A percentile compares a stretch with the other conserved stretches of the same genome.
phyloP scores from a whole-genome alignment of 2,888 invertebrate genomes.

The Drosophila niveifrons region DNA sequence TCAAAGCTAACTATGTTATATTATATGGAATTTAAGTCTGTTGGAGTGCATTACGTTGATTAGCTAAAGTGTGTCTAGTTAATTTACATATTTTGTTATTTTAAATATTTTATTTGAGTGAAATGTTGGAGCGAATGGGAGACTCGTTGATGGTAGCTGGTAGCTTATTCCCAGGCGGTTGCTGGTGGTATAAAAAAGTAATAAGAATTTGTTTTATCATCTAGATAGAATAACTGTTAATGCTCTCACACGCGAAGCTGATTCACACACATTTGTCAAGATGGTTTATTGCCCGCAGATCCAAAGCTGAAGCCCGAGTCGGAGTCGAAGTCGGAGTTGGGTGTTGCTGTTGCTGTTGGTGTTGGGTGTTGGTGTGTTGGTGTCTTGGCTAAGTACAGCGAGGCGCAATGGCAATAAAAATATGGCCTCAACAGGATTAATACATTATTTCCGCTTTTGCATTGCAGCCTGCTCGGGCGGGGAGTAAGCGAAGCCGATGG shows the following conservation, averaged over 20 bases:
- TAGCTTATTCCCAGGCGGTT: slow-evolving; percentile 8
- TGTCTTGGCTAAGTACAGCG: slow-evolving; percentile 45
- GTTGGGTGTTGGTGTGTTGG: neutral
- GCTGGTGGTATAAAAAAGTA: slow-evolving; percentile 17
- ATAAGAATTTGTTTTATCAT: slow-evolving; percentile 59
- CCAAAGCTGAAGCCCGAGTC: neutral
- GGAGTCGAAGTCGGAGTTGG: neutral
- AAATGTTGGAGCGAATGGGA: too few species aligned
- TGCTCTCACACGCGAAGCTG: slow-evolving; percentile 44
- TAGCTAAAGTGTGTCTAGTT: too few species aligned
- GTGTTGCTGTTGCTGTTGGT: neutral
- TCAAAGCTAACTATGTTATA: too few species aligned
- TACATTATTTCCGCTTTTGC: slow-evolving; percentile 81
- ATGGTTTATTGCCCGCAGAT: slow-evolving; percentile 49
- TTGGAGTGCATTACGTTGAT: too few species aligned
- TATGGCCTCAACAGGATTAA: slow-evolving; percentile 85
- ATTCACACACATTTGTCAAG: slow-evolving; percentile 53
- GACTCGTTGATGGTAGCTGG: too few species aligned
- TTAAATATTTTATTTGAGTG: too few species aligned
- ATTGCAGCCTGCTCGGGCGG: slow-evolving; percentile 39
- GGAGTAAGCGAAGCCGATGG: slow-evolving; percentile 8
- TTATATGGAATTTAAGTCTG: too few species aligned
- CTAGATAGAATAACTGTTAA: slow-evolving; percentile 50
- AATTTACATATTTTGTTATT: too few species aligned
- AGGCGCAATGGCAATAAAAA: slow-evolving; percentile 83